Conservation (phyloP, 2,888 invertebrate species). For the Podotricha telesiphe region DNA sequence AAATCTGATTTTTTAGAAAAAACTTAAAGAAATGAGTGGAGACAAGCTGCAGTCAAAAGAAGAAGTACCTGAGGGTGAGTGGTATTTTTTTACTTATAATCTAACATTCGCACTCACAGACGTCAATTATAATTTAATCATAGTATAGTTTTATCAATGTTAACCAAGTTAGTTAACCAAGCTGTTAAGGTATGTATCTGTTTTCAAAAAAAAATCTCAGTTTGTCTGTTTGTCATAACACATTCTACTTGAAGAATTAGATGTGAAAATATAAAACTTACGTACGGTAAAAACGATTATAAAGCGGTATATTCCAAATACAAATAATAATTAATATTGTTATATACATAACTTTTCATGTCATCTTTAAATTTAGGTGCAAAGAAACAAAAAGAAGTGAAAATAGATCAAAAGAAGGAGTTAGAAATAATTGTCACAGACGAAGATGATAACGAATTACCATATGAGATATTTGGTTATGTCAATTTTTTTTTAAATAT, state of each 20-base stretch:
- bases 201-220: too few relatives aligned
- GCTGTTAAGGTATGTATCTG: too few relatives aligned
- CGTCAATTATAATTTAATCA: not conserved
- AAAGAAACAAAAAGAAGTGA: slow-evolving; percentile 48
- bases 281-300: too few relatives aligned
- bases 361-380: slow-evolving; percentile 34
- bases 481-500: not conserved
- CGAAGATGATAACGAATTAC: slow-evolving; percentile 58
- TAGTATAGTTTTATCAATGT: not conserved
- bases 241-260: too few relatives aligned
- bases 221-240: too few relatives aligned
- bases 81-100: not conserved
- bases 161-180: too few relatives aligned
- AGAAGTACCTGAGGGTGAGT: slow-evolving; percentile 8
- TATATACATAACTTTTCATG: too few relatives aligned
- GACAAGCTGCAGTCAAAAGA: not conserved
- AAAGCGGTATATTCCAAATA: too few relatives aligned
- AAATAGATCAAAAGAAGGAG: slow-evolving; percentile 50
- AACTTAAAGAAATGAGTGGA: slow-evolving; percentile 8
- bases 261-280: too few relatives aligned
- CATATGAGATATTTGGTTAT: slow-evolving; percentile 66
- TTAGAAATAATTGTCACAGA: slow-evolving; percentile 58
- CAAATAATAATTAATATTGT: too few relatives aligned
- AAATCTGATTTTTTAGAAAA: slow-evolving; percentile 19
- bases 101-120: not conserved